phyloP scores from a whole-genome alignment of 2,888 invertebrate species.

The Hipparchia sbordonii region DNA sequence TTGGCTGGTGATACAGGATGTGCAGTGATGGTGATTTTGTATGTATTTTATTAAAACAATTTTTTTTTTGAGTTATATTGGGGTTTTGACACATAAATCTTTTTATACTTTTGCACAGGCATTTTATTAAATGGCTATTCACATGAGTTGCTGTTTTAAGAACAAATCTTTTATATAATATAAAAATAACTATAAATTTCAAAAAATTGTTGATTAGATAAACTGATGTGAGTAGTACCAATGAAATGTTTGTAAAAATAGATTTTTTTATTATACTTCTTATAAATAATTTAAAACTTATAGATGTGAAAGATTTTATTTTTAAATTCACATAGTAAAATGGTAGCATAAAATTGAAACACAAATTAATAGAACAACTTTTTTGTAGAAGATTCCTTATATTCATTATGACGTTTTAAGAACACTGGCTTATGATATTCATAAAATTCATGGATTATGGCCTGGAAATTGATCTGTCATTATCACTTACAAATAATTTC shows the following conservation, averaged over 20 bases:
- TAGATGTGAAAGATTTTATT: neutral
- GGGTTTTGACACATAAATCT: constrained; percentile 43
- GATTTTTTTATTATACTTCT: neutral
- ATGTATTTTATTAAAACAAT: constrained; percentile 74
- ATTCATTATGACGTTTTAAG: neutral
- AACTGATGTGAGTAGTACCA: neutral
- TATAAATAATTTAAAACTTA: neutral
- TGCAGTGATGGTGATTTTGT: constrained; percentile 77
- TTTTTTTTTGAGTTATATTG: constrained; percentile 55
- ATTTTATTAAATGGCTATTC: constrained; percentile 16
- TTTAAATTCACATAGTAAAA: neutral
- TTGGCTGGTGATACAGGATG: constrained; percentile 59
- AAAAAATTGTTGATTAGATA: neutral
- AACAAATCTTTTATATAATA: neutral
- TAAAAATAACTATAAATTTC: neutral
- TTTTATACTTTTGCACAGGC: constrained; percentile 29
- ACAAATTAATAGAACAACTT: neutral
- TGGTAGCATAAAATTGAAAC: neutral
- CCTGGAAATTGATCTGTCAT: neutral
- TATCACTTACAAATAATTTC: neutral
- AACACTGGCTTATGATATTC: neutral
- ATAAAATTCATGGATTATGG: neutral
- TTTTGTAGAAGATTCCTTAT: neutral
- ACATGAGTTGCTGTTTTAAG: neutral
- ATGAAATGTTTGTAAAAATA: constrained; percentile 6